phyloP scores from a whole-genome alignment of 2,888 invertebrate species.

The Euplexia lucipara region DNA sequence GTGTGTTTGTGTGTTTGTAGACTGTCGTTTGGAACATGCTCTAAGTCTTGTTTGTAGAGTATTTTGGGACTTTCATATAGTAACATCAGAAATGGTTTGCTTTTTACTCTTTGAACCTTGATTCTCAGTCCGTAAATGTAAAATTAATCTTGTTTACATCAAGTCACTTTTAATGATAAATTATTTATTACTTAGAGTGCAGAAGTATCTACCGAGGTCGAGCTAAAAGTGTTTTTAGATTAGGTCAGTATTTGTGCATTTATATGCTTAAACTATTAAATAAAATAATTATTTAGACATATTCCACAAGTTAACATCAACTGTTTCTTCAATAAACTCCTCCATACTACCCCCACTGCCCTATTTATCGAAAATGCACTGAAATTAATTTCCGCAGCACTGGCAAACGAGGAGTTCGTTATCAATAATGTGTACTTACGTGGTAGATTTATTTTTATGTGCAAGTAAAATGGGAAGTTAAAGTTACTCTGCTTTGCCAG shows the following conservation, averaged over 20 bases:
- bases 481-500: slow-evolving; percentile 4
- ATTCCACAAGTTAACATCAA: slow-evolving; percentile 19
- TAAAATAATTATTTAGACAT: not conserved
- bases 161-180: no score
- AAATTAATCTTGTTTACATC: not conserved
- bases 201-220: no score
- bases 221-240: no score
- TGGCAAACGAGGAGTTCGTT: slow-evolving; percentile 28
- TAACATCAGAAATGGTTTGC: not conserved
- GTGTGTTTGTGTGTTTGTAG: not conserved
- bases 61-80: not conserved
- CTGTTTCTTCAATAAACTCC: slow-evolving; percentile 44
- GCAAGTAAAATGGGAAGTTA: slow-evolving; percentile 15
- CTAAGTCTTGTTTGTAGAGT: not conserved
- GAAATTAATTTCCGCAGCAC: slow-evolving; percentile 52
- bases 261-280: no score
- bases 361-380: slow-evolving; percentile 55
- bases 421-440: slow-evolving; percentile 45
- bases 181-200: no score
- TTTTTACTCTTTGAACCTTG: not conserved
- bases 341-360: slow-evolving; percentile 33
- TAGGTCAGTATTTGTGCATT: no score
- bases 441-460: slow-evolving; percentile 26
- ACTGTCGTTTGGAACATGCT: not conserved
- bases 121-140: not conserved